Conservation (phyloP, 1,140 invertebrate genomes). For the Lordiphosa collinella region DNA sequence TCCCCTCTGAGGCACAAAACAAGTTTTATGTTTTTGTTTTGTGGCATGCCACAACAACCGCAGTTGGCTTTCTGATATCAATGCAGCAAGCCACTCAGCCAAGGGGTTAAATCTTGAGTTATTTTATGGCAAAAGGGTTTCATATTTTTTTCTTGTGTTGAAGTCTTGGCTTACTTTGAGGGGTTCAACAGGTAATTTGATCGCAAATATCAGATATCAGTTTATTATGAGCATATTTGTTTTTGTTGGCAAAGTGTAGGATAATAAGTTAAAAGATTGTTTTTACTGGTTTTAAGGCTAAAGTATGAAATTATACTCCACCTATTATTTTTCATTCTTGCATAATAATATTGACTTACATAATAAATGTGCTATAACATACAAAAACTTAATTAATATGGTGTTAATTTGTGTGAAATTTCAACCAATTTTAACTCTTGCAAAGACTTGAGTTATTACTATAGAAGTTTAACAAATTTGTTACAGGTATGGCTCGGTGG, state of each 20-base stretch:
- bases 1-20: no score
- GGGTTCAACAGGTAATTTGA: slow-evolving; percentile 1
- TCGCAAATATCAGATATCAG: background rate
- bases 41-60: slow-evolving; percentile 12
- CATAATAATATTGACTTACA: no score
- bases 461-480: no score
- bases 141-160: background rate
- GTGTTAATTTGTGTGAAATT: no score
- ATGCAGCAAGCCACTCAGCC: background rate
- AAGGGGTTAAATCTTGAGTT: background rate
- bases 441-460: no score
- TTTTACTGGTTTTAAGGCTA: no score
- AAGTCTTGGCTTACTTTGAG: background rate
- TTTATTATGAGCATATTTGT: background rate
- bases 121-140: background rate
- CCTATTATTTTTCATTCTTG: no score
- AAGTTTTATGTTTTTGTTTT: background rate
- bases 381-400: background rate
- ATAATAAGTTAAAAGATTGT: no score
- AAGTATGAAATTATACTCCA: no score
- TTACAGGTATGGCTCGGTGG: no score
- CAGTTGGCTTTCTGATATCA: background rate
- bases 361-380: background rate
- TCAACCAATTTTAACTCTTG: no score
- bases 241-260: no score